Conservation (phyloP, 2,888 invertebrate species). For the Muschampia staudingeri region DNA sequence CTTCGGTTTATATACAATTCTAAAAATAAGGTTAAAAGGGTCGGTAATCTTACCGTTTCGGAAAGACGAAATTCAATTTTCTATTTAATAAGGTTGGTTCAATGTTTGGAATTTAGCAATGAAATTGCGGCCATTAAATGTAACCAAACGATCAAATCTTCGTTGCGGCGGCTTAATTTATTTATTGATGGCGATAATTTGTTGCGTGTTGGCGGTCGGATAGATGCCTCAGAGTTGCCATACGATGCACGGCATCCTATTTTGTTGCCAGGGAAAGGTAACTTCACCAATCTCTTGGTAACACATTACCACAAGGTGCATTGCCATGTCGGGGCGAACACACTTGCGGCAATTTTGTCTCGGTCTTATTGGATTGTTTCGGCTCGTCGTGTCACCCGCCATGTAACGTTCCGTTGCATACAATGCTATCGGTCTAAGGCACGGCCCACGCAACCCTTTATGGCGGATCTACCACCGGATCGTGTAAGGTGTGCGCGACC, state of each 20-base stretch:
- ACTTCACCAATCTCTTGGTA: neutral
- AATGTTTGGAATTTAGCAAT: too few species aligned
- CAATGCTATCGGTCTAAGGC: too few species aligned
- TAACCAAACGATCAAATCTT: too few species aligned
- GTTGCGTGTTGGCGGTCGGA: too few species aligned
- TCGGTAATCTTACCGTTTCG: neutral
- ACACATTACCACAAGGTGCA: conserved; percentile 4
- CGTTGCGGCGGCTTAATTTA: too few species aligned
- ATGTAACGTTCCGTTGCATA: too few species aligned
- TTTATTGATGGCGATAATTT: too few species aligned
- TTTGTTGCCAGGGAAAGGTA: neutral
- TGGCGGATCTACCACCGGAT: conserved; percentile 46
- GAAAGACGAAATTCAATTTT: neutral
- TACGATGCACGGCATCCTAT: neutral
- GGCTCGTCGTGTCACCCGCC: neutral
- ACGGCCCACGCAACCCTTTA: conserved; percentile 20
- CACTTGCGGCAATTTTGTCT: neutral
- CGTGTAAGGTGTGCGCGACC: conserved; percentile 27
- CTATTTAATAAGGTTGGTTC: too few species aligned
- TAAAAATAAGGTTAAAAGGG: neutral
- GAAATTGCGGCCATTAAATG: too few species aligned
- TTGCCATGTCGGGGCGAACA: neutral
- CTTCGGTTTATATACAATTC: neutral
- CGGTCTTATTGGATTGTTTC: conserved; percentile 15
- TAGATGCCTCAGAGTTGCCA: too few species aligned